Base-by-base conservation (phyloP, 2,888 invertebrate genomes). In the Iphiclides podalirius region DNA sequence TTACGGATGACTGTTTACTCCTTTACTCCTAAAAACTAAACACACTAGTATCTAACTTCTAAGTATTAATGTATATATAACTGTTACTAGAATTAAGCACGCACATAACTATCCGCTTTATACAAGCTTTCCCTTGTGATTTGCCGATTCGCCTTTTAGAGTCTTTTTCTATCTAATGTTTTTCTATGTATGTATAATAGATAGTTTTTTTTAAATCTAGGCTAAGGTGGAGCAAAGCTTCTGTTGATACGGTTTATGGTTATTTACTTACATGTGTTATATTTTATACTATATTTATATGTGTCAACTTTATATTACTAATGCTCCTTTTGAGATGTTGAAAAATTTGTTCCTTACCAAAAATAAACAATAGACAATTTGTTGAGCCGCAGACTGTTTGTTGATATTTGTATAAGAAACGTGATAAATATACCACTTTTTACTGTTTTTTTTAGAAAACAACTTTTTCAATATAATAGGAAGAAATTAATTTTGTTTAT, bases 131-230 rank as follows among this genome's bases (percentile, higher is more conserved):
- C 67, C 76, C 72, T 79, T 69, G 85, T 87, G 83, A 84, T 82
- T 87, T 84, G 85, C 86, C 75, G 59, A 61, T 83, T 81, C 72
- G 82, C 83, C 85, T 85, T 85, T 67, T 76, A 77, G 72, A 67
- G 57, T 71, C 71, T 75, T 78, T 65, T 66, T 75, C 70, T 76
- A 79, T 70, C 62, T 68, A 70, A 69, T 63, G 60, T 70, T 75
- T 66, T 73, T 72, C 34, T 49, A 44, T 34, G 34, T 74, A 74
- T 61, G 62, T 65, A 63, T 64, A 66, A 62, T 69, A 67, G 16
- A n/a, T 40, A 73, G 72, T 62, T 68, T 61, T 81, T 79, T 79
- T 78, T 80, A 80, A 75, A 74, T 66, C 40, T 66, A 70, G 52
- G 47, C 33, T 64, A 67, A 76, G 71, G 67, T 56, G 75, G 74